Conservation (phyloP, 1,140 invertebrate genomes). For the Argopecten irradians region DNA sequence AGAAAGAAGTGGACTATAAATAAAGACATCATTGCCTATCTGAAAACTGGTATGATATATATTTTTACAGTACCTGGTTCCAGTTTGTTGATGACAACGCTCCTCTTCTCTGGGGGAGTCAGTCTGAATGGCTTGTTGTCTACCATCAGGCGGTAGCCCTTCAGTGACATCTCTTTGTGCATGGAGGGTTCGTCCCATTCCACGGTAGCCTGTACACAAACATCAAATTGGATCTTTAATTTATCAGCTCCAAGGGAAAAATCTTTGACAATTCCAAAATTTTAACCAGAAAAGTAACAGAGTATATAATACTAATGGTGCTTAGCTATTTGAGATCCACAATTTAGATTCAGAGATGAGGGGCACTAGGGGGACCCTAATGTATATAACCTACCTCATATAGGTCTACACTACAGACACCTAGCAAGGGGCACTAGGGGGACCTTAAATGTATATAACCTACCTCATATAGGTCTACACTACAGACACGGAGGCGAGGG, state of each 20-base stretch:
- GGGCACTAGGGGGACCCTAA: not conserved
- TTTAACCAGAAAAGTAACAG: too few species aligned
- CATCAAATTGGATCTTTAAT: too few species aligned
- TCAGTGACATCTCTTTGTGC: conserved; percentile 64
- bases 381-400: too few species aligned
- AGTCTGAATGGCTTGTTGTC: conserved; percentile 68
- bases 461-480: too few species aligned
- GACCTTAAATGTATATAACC: too few species aligned
- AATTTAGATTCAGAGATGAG: not conserved
- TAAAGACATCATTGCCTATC: not conserved
- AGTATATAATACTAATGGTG: too few species aligned
- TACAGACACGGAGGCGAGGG: too few species aligned
- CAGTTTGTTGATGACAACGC: conserved; percentile 71
- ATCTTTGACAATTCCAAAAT: not conserved
- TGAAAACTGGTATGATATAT: not conserved
- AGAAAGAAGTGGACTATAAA: not conserved
- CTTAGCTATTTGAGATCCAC: not conserved
- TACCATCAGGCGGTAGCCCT: conserved; percentile 71
- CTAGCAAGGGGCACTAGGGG: too few species aligned
- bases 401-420: too few species aligned
- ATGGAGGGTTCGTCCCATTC: conserved; percentile 69
- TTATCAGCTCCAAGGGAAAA: not conserved
- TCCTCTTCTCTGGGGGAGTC: conserved; percentile 59
- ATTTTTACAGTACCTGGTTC: conserved; percentile 62
- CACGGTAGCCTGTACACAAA: conserved; percentile 61